Evolutionary conservation across 1,140 invertebrate species (phyloP).

Genomic region (Heliothis virescens): DNA sequence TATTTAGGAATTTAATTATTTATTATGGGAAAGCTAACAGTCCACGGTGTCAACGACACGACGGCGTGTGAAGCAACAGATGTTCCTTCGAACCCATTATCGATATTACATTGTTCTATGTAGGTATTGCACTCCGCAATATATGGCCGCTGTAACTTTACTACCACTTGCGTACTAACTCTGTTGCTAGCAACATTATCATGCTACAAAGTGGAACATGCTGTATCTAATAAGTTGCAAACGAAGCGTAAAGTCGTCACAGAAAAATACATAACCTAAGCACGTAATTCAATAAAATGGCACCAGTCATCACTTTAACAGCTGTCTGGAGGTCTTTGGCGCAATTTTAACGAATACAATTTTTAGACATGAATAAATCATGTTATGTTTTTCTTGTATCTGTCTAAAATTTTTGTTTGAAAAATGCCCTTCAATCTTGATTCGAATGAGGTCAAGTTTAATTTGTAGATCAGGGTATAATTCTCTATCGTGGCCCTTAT

Average conservation of each 20-base stretch:
- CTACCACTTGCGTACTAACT: neutral
- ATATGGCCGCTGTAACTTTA: neutral
- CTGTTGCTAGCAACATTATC: too few species aligned
- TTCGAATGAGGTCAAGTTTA: too few species aligned
- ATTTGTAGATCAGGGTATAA: too few species aligned
- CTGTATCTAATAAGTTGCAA: neutral
- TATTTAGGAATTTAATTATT: neutral
- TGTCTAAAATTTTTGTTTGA: too few species aligned
- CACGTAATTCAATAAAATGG: neutral
- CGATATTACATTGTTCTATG: constrained; percentile 66
- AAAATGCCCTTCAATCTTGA: too few species aligned
- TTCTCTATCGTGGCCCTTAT: too few species aligned
- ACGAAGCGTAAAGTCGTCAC: neutral
- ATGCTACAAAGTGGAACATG: too few species aligned
- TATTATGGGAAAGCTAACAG: constrained; percentile 8
- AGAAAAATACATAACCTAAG: neutral
- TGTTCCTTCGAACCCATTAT: constrained; percentile 67
- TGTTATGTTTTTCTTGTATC: too few species aligned
- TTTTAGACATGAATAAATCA: too few species aligned
- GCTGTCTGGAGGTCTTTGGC: constrained; percentile 19
- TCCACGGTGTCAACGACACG: constrained; percentile 56
- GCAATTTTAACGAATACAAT: neutral
- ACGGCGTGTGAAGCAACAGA: constrained; percentile 70
- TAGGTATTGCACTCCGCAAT: constrained; percentile 21
- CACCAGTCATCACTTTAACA: neutral